Conservation (phyloP, 2,113 vertebrate genomes). For the Dascyllus trimaculatus region DNA sequence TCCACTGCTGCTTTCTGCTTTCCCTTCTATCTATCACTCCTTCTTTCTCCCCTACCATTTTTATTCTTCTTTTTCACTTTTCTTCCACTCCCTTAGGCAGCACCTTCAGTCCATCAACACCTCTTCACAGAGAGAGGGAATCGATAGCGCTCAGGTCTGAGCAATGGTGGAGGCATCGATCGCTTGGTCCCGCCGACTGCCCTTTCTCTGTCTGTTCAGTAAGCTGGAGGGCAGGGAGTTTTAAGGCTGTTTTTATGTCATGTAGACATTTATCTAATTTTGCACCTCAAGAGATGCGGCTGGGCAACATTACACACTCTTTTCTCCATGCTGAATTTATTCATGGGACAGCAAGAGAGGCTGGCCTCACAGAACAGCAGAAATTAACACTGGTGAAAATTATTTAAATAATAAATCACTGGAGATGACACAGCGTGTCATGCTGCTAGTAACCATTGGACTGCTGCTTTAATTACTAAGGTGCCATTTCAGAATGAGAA, state of each 20-base stretch:
- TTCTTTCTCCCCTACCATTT: too few species aligned
- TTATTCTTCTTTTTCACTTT: constrained; percentile 29
- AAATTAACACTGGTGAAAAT: background rate
- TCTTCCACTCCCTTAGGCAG: constrained; percentile 51
- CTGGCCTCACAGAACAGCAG: background rate
- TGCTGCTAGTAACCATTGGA: too few species aligned
- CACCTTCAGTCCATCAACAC: constrained; percentile 55
- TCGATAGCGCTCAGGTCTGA: constrained; percentile 48
- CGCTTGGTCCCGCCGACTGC: constrained; percentile 15
- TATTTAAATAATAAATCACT: background rate
- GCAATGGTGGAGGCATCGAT: constrained; percentile 30
- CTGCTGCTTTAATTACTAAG: constrained; percentile 8
- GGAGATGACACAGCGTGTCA: background rate
- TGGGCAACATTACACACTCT: background rate
- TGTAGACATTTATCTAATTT: constrained; percentile 38
- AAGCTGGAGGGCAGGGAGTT: constrained; percentile 35
- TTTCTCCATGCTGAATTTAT: background rate
- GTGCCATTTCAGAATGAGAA: background rate
- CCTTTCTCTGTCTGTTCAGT: constrained; percentile 40
- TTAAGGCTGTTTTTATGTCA: constrained; percentile 30
- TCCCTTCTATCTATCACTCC: background rate
- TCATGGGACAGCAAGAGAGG: background rate
- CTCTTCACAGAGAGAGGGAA: constrained; percentile 45
- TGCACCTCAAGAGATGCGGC: constrained; percentile 29
- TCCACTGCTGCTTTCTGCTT: constrained; percentile 1